phyloP scores from a whole-genome alignment of 2,113 vertebrate genomes.

The Lepisosteus osseus region DNA sequence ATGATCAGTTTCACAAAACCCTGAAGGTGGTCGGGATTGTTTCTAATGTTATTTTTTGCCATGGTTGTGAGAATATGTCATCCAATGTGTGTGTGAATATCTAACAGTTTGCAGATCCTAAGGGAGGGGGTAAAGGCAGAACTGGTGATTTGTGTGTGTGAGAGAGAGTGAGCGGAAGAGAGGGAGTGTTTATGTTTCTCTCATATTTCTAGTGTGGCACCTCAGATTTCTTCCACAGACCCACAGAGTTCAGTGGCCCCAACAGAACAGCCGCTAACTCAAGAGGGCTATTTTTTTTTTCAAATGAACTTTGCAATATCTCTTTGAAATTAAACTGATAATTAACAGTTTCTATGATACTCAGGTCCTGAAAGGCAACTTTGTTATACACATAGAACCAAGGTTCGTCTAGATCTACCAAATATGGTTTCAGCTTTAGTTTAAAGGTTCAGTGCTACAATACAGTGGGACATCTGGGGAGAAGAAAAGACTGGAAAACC shows the following conservation, averaged over 20 bases:
- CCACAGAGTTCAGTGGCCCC: constrained; percentile 39
- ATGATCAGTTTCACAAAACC: background rate
- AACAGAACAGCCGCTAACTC: background rate
- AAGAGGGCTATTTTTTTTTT: background rate
- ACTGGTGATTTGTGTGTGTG: background rate
- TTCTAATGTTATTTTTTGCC: background rate
- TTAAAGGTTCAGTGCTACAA: background rate
- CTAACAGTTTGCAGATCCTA: background rate
- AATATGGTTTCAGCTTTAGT: constrained; percentile 6
- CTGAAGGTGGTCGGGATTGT: background rate
- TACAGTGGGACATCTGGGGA: background rate
- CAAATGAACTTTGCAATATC: background rate
- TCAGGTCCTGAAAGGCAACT: background rate
- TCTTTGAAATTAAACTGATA: background rate
- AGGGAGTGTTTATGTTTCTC: constrained; percentile 29
- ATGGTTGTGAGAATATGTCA: background rate
- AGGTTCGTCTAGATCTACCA: background rate
- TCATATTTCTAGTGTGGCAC: constrained; percentile 50
- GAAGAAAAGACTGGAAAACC: background rate
- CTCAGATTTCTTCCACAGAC: constrained; percentile 34
- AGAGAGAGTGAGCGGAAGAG: constrained; percentile 28
- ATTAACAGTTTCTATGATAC: background rate
- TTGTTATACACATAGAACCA: background rate
- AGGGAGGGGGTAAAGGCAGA: background rate
- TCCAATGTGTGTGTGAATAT: background rate